phyloP scores from a whole-genome alignment of 2,888 invertebrate genomes.

The Heliconius aoede region DNA sequence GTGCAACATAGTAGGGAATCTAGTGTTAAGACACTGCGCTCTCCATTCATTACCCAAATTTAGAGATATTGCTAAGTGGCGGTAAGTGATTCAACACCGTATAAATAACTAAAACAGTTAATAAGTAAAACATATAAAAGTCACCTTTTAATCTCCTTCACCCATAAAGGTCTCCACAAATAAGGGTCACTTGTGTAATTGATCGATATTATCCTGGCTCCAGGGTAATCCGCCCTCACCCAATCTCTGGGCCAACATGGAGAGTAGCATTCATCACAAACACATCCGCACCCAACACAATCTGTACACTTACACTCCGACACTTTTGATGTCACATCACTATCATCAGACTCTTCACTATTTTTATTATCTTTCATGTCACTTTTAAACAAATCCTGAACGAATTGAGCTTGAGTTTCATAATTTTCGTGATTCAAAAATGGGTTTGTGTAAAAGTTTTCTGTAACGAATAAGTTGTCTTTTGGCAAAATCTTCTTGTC shows the following conservation, averaged over 20 bases:
- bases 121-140: slow-evolving; percentile 5
- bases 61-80: too few relatives aligned
- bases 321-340: slow-evolving; percentile 41
- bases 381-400: slow-evolving; percentile 67
- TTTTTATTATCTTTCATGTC: slow-evolving; percentile 51
- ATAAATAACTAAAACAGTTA: not conserved
- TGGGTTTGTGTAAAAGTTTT: slow-evolving; percentile 71
- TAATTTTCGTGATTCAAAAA: slow-evolving; percentile 63
- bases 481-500: slow-evolving; percentile 53
- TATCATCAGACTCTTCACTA: slow-evolving; percentile 33
- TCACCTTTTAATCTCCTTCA: slow-evolving; percentile 86
- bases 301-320: slow-evolving; percentile 55
- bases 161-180: slow-evolving; percentile 90
- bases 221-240: slow-evolving; percentile 90
- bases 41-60: too few relatives aligned
- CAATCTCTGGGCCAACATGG: slow-evolving; percentile 94
- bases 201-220: slow-evolving; percentile 90
- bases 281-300: slow-evolving; percentile 74
- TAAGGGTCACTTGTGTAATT: slow-evolving; percentile 92
- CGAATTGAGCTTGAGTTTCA: slow-evolving; percentile 72
- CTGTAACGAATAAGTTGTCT: slow-evolving; percentile 67
- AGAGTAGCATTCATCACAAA: slow-evolving; percentile 81
- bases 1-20: not conserved
- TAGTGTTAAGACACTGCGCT: too few relatives aligned
- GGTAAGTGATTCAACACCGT: not conserved